These are phyloP conservation scores for Nemopilema nomurai DNA, from an alignment of 30 jellyfish, hydroid and myxozoan genomes.

Conservation along the genomic window DNA sequence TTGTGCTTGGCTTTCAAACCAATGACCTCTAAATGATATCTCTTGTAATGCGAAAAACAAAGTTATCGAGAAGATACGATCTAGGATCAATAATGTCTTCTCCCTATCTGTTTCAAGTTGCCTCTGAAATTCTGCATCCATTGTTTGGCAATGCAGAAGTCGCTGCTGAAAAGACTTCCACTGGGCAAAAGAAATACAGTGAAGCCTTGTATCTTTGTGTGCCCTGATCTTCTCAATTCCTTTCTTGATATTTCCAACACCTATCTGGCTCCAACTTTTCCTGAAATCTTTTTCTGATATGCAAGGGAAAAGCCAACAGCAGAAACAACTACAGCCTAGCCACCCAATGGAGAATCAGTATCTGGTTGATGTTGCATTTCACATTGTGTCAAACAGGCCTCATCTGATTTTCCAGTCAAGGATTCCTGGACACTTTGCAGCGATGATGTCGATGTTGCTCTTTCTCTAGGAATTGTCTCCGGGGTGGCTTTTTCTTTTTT, in stretches of 20 bases:
- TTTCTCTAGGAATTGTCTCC: conserved; percentile 5
- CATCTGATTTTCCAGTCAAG: conserved; percentile 21
- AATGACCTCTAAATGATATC: conserved; percentile 55
- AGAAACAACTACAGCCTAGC: conserved; percentile 16
- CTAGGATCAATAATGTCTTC: neutral
- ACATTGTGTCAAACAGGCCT: conserved; percentile 12
- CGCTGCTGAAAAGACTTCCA: conserved; percentile 2
- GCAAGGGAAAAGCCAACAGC: conserved; percentile 25
- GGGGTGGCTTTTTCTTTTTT: conserved; percentile 6
- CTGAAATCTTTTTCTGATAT: conserved; percentile 4
- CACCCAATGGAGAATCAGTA: conserved; percentile 12
- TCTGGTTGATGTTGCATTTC: conserved; percentile 6
- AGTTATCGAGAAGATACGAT: conserved; percentile 45
- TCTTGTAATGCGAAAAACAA: conserved; percentile 62
- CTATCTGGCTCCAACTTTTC: conserved; percentile 27
- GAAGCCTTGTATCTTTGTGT: conserved; percentile 27
- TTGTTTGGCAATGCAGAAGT: neutral
- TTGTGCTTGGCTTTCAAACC: conserved; percentile 48
- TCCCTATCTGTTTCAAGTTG: neutral
- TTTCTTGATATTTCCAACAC: conserved; percentile 16
- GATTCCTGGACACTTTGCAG: conserved; percentile 12
- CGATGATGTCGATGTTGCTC: conserved; percentile 9
- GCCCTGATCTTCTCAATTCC: conserved; percentile 26
- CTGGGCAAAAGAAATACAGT: conserved; percentile 4
- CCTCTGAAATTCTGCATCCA: neutral